A percentile compares a stretch with the other conserved stretches of the same genome.
phyloP scores from a whole-genome alignment of 2,113 vertebrate species.

The Anoura caudifer region DNA sequence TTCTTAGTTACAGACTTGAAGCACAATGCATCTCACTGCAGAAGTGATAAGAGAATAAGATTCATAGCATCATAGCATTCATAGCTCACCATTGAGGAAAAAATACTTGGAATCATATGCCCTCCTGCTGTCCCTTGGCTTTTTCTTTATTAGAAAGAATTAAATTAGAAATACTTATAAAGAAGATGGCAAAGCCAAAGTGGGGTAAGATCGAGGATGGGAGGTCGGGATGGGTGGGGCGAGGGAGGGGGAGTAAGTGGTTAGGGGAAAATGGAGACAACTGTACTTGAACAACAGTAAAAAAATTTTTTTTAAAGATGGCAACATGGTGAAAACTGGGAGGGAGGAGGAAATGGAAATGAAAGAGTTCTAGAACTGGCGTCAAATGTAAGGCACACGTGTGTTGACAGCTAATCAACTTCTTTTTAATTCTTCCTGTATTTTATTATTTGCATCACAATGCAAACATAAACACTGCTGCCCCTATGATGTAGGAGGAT shows the following conservation, averaged over 20 bases:
- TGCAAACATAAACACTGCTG: background rate
- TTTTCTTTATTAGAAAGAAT: slow-evolving; percentile 14
- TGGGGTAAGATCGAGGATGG: too few relatives aligned
- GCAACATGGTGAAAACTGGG: background rate
- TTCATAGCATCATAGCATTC: background rate
- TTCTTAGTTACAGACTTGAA: slow-evolving; percentile 23
- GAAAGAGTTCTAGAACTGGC: background rate
- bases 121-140: background rate
- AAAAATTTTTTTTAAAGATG: background rate
- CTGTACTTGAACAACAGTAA: too few relatives aligned
- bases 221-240: too few relatives aligned
- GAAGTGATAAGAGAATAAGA: slow-evolving; percentile 32
- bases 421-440: background rate
- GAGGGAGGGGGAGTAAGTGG: too few relatives aligned
- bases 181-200: background rate
- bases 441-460: background rate
- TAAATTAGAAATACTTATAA: background rate
- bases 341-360: background rate
- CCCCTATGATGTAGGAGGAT: background rate
- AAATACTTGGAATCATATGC: background rate
- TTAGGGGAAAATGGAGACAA: too few relatives aligned
- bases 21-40: background rate
- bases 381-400: background rate
- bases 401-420: background rate
- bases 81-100: background rate